Base-by-base conservation (phyloP, 2,113 vertebrate species). In the Tragelaphus strepsiceros region DNA sequence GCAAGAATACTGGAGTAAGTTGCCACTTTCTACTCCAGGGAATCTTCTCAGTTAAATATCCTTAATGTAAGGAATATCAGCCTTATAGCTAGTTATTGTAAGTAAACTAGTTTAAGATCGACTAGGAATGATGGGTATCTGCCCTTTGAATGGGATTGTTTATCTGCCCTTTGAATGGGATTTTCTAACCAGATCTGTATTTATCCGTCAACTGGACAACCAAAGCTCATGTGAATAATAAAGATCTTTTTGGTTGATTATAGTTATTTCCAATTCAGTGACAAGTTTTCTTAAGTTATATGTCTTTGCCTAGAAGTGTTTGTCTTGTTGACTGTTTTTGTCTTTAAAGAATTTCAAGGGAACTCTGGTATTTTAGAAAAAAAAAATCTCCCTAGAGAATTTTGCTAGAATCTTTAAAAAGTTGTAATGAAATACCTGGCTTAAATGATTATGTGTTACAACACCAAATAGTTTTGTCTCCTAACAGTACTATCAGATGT, bases 341-440 rank as follows among this genome's bases (percentile, higher is more conserved):
- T 59, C 30, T 56, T 82, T 94, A 89, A 56, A 88, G 17, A 85
- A 89, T 91, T 89, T 94, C 59, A 91, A 88, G 82, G 94, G 28
- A 85, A 64, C 53, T 95, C 21, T 89, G 11, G 7, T 56, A 64
- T 91, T 96, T 81, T 43, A 88, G 95, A 91, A 86, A 35, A 43
- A 77, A 77, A 91, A 88, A 77, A 81, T 17, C 12, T 82, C 59
- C 90, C 24, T 82, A 46, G 35, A 95, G n/a, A 90, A 91, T 74
- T 95, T 84, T 87, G 93, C 19, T 56, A 81, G 43, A 54, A 30
- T 88, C 19, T 87, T 94, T 58, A 13, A 87, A 92, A 97, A 89
- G 22, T 49, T 77, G 14, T 85, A 81, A 32, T 83, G n/a, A 86
- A 54, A 83, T 62, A 88, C 3, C 35, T 84, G 2, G 43, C n/a